A percentile compares a stretch with the other conserved stretches of the same genome.
Evolutionary conservation across 2,888 invertebrate species (phyloP).

Genomic region (Drosophila eohydei): DNA sequence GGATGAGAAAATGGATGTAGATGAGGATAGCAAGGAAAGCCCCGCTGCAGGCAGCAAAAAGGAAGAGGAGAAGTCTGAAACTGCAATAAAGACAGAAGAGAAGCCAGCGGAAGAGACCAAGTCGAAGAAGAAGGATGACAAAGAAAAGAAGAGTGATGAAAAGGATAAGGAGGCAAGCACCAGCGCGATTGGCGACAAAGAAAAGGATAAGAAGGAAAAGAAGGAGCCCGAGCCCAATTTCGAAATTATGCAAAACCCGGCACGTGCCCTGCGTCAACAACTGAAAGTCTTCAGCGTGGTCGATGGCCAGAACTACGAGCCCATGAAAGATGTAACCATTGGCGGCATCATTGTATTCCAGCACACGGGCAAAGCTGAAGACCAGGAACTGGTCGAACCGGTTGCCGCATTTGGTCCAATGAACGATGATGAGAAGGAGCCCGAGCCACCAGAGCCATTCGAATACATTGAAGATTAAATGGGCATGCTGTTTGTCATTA

Average conservation of each 20-base stretch:
- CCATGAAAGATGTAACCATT: conserved; percentile 96
- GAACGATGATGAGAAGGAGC: conserved; percentile 97
- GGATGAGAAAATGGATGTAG: conserved; percentile 95
- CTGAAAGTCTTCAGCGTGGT: conserved; percentile 91
- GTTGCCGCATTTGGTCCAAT: conserved; percentile 96
- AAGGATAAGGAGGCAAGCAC: conserved; percentile 80
- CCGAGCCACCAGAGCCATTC: conserved; percentile 98
- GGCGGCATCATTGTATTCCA: conserved; percentile 98
- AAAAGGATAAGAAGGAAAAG: conserved; percentile 85
- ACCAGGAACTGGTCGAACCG: conserved; percentile 95
- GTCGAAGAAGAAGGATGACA: conserved; percentile 77
- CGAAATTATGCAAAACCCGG: conserved; percentile 97
- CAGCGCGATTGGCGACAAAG: conserved; percentile 70
- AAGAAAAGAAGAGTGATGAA: conserved; percentile 74
- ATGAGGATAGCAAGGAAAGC: conserved; percentile 86
- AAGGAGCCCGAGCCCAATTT: conserved; percentile 97
- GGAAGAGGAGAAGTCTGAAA: conserved; percentile 76
- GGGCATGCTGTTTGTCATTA: conserved; percentile 79
- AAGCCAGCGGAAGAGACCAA: conserved; percentile 62
- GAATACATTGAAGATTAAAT: conserved; percentile 93
- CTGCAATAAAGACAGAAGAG: conserved; percentile 78
- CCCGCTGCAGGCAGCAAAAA: conserved; percentile 86
- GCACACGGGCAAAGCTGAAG: conserved; percentile 91
- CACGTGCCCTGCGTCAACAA: conserved; percentile 96
- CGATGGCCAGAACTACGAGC: conserved; percentile 92